Conservation (phyloP, 2,113 vertebrate species). For the Sciurus niger region DNA sequence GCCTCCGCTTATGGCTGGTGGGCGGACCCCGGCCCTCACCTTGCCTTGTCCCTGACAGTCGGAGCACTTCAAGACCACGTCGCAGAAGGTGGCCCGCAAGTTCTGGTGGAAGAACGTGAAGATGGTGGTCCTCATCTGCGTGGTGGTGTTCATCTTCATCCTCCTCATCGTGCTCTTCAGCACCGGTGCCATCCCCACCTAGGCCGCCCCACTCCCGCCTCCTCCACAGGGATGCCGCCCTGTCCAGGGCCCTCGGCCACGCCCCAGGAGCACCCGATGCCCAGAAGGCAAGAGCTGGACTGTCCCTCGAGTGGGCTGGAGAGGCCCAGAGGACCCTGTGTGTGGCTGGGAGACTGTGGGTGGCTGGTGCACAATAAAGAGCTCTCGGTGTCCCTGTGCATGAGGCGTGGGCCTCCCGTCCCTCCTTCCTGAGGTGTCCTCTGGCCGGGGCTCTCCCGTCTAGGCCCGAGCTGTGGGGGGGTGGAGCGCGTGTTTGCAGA, state of each 20-base stretch:
- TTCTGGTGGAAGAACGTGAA: conserved; percentile 98
- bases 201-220: conserved; percentile 2
- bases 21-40: neutral
- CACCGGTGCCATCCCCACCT: conserved; percentile 92
- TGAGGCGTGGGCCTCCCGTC: neutral
- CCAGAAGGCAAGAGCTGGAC: conserved; percentile 57
- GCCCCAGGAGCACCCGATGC: neutral
- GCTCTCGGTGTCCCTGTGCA: conserved; percentile 29
- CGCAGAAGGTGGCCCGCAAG: conserved; percentile 94
- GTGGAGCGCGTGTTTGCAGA: neutral
- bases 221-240: conserved; percentile 41
- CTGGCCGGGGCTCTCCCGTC: neutral
- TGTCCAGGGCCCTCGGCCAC: neutral
- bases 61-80: conserved; percentile 96
- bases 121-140: conserved; percentile 92
- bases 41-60: conserved; percentile 88
- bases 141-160: conserved; percentile 91
- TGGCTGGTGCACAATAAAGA: conserved; percentile 78
- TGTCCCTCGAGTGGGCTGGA: conserved; percentile 40
- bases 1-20: neutral
- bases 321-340: conserved; percentile 25
- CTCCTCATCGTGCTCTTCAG: conserved; percentile 94
- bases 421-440: neutral
- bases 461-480: neutral
- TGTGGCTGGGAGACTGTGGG: conserved; percentile 52